These are phyloP conservation scores for Erynnis tages DNA, from an alignment of 2,888 invertebrate genomes.

Conservation along the genomic window DNA sequence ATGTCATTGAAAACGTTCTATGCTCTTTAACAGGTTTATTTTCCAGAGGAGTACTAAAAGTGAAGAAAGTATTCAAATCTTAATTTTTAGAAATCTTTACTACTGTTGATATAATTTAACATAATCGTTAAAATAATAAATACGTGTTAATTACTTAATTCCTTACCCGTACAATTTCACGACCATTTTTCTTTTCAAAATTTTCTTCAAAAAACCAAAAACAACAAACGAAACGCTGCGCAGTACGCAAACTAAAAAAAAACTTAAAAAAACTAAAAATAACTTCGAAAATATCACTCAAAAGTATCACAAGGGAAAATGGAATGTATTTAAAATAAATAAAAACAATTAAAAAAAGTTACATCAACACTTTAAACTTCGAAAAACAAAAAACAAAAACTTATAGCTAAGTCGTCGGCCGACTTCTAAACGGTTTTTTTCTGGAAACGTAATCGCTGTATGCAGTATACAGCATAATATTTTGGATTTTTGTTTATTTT, in stretches of 20 bases:
- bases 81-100: too few species aligned
- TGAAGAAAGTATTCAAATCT: too few species aligned
- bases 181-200: conserved; percentile 50
- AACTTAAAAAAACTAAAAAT: conserved; percentile 40
- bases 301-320: conserved; percentile 32
- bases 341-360: too few species aligned
- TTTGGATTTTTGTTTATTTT: neutral
- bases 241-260: conserved; percentile 37
- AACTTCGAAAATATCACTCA: conserved; percentile 56
- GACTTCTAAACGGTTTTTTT: conserved; percentile 54
- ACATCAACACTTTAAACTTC: too few species aligned
- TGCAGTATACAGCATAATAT: conserved; percentile 66
- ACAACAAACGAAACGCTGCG: conserved; percentile 34
- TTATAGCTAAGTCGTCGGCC: conserved; percentile 39
- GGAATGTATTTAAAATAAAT: neutral
- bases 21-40: too few species aligned
- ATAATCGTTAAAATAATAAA: neutral
- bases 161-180: conserved; percentile 59
- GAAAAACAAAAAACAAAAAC: conserved; percentile 11
- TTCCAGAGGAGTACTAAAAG: too few species aligned
- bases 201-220: conserved; percentile 31
- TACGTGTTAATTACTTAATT: neutral
- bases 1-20: too few species aligned
- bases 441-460: conserved; percentile 60
- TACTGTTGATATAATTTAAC: too few species aligned